Base-by-base conservation (phyloP, 2,888 invertebrate species). In the Diachrysia chrysitis region DNA sequence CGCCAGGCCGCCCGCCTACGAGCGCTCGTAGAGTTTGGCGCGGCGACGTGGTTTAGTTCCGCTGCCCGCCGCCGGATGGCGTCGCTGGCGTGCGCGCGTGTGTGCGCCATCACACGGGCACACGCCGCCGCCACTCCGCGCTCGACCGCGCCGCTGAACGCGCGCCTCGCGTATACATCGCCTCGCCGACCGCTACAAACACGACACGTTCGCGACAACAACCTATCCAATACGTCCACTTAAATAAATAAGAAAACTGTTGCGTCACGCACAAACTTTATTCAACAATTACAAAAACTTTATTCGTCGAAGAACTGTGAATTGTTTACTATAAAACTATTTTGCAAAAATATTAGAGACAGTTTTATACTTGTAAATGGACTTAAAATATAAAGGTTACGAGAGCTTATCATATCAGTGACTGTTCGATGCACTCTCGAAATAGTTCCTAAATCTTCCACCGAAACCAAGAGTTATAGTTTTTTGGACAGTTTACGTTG, bases 81-180 rank as follows among this genome's bases (percentile, higher is more conserved):
- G 64, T 71, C 70, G 56, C 42, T 51, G 63, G 69, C 72, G 80
- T 90, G 90, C 92, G 91, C 92, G 93, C 92, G 88, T 92, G 93
- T 92, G 93, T 92, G 92, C 90, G 90, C 90, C 87, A 85, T 83
- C 89, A 88, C 90, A 89, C 90, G 83, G 88, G 89, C 87, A 86
- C 86, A 89, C 87, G 92, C 90, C 89, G 89, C 88, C 90, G 86
- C 90, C 94, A 94, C 93, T 94, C 95, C 94, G 94, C 95, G 94
- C 93, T 91, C 92, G 92, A 92, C 94, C 91, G 93, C 95, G 95
- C 92, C 87, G 91, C 89, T 83, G 91, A 92, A 74, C 89, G 93
- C 93, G 93, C 94, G 94, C 89, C 80, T 93, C 92, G 92, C 89
- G 90, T 90, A 79, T 80, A 73, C 61, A 25, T 81, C 83, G 81